phyloP scores from a whole-genome alignment of 2,888 invertebrate genomes.

The Nezara viridula region DNA sequence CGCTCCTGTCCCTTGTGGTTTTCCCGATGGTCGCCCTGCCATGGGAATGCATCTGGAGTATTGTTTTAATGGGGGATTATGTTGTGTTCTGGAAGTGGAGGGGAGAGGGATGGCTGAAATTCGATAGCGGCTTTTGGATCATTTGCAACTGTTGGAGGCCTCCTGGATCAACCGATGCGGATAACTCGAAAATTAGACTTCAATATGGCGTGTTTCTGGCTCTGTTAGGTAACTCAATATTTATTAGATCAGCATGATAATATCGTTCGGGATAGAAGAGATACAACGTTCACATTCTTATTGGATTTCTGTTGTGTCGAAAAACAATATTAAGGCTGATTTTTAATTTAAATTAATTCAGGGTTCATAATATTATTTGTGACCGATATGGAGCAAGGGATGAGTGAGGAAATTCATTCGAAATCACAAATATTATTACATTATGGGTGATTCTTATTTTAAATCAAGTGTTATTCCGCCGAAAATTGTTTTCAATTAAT shows the following conservation, averaged over 20 bases:
- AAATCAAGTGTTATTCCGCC: too few relatives aligned
- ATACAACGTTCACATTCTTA: too few relatives aligned
- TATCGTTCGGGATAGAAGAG: background rate
- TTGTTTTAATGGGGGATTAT: slow-evolving; percentile 49
- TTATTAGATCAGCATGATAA: background rate
- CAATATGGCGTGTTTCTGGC: background rate
- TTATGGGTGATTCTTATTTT: too few relatives aligned
- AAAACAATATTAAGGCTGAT: too few relatives aligned
- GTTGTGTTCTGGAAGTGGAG: background rate
- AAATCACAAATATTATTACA: too few relatives aligned
- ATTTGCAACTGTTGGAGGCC: background rate
- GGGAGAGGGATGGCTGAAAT: background rate
- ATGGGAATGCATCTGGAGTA: slow-evolving; percentile 37
- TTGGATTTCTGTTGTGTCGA: too few relatives aligned
- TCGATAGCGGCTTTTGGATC: slow-evolving; percentile 31
- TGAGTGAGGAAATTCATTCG: too few relatives aligned
- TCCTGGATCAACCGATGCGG: background rate
- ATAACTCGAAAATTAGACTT: background rate
- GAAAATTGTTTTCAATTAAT: too few relatives aligned
- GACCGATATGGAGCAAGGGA: too few relatives aligned
- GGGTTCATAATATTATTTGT: too few relatives aligned
- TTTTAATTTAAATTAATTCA: too few relatives aligned
- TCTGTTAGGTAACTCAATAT: background rate
- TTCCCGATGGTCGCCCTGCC: background rate
- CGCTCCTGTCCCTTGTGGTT: slow-evolving; percentile 18